Evolutionary conservation across 2,797 vertebrate species (phyloP).

Genomic region (Melopsittacus undulatus): DNA sequence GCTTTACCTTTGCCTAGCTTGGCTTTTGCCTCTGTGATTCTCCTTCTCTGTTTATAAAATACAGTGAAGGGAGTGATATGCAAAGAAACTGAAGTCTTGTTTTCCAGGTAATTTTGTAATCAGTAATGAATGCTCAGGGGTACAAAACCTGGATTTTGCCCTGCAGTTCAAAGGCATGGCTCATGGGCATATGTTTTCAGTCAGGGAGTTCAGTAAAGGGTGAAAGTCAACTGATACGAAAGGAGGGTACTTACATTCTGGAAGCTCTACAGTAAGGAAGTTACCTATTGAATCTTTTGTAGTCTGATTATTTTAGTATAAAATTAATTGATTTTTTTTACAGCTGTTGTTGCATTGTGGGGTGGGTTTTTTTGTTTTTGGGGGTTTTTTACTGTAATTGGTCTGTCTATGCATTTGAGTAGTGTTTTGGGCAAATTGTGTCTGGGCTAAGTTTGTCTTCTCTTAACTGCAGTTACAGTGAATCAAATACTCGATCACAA

Average conservation of each 20-base stretch:
- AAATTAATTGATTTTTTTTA: background rate
- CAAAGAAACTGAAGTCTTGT: background rate
- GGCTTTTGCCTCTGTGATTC: background rate
- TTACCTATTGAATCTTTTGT: background rate
- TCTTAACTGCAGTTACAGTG: background rate
- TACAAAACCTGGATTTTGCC: slow-evolving; percentile 9
- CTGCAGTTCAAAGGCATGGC: background rate
- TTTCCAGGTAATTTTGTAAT: slow-evolving; percentile 1
- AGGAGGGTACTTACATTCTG: background rate
- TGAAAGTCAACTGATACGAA: background rate
- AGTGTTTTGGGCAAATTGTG: background rate
- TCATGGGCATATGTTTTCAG: background rate
- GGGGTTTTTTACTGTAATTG: background rate
- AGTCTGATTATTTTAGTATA: background rate
- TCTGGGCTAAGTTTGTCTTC: background rate
- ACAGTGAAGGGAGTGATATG: background rate
- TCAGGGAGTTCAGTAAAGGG: background rate
- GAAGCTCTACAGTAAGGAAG: background rate
- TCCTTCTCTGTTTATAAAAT: background rate
- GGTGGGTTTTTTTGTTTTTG: background rate
- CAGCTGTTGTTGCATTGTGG: accelerated
- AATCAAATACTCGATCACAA: background rate
- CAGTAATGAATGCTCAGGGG: background rate
- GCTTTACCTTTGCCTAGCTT: background rate
- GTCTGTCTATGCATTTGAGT: background rate